Base-by-base conservation (phyloP, 2,888 invertebrate genomes). In the Meliscaeva auricollis region DNA sequence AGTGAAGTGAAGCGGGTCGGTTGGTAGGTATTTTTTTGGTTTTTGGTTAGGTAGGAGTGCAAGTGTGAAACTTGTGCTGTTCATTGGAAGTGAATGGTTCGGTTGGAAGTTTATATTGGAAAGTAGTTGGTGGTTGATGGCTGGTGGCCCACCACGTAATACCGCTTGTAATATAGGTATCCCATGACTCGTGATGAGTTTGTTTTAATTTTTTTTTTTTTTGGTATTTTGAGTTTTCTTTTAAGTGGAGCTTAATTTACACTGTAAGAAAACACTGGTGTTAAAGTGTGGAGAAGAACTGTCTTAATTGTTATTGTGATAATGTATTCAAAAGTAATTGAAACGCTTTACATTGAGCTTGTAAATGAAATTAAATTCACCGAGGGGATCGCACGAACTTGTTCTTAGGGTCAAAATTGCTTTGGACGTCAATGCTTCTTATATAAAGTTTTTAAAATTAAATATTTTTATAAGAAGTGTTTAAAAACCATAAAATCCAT, bases 1-100 rank as follows among this genome's bases (percentile, higher is more conserved):
- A 84, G 83, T 84, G 68, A 78, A 83, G 64, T 58, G 54, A 56
- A 73, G 70, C 44, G 60, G 60, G 69, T 64, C 69, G 6, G n/a
- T 60, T 56, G 22, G 56, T 48, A 56, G 46, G 56, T 64, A 8
- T 54, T 8, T n/a, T 41, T 52, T 22, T 8, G 13, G 26, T 30
- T 68, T 30, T n/a, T 44, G 15, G 50, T 52, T 46, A 3, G 15
- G 17, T 30, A 30, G 26, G 32, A 32, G 20, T 30, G 60, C 78
- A 56, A 62, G 48, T 62, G 58, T 38, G 26, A 58, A 64, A 76
- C 76, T 58, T 72, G 30, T 50, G 56, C 22, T 58, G 44, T 70
- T 30, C 26, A 52, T 58, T 84, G 83, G 79, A 84, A 84, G 83
- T 79, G 79, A 84, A 84, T 79, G 79, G 64, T 8, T 8, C 4